These are phyloP conservation scores for Chironomus striatipennis DNA, from an alignment of 1,140 invertebrate genomes.

Conservation along the genomic window DNA sequence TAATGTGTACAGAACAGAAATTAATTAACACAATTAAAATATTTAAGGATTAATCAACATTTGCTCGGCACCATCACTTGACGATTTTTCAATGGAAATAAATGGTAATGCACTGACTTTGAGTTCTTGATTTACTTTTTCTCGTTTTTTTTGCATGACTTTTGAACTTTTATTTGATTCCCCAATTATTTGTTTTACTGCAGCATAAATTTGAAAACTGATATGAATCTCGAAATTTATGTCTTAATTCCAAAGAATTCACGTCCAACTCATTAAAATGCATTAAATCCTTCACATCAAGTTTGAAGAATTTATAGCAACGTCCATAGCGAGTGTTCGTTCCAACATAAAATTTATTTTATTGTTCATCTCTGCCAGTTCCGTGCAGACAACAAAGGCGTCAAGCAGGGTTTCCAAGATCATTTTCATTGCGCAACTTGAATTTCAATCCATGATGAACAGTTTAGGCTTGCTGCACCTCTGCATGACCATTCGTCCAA, in stretches of 20 bases:
- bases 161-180: not conserved
- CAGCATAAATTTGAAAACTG: not conserved
- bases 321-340: not conserved
- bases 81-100: slow-evolving; percentile 11
- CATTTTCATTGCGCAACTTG: not conserved
- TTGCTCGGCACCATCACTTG: slow-evolving; percentile 20
- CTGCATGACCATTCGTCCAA: not conserved
- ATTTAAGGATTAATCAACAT: not conserved
- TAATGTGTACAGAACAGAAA: not conserved
- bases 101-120: not conserved
- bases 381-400: not conserved
- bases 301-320: not conserved
- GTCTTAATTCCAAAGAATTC: slow-evolving; percentile 6
- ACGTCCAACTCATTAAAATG: not conserved
- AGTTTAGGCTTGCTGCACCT: not conserved
- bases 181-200: not conserved
- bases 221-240: not conserved
- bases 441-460: not conserved
- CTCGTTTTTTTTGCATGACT: not conserved
- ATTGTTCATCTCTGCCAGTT: not conserved
- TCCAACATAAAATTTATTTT: slow-evolving; percentile 2
- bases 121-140: not conserved
- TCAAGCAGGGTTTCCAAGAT: not conserved
- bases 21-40: not conserved
- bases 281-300: not conserved